phyloP scores from a whole-genome alignment of 1,140 invertebrate species.

The Lordiphosa clarofinis region DNA sequence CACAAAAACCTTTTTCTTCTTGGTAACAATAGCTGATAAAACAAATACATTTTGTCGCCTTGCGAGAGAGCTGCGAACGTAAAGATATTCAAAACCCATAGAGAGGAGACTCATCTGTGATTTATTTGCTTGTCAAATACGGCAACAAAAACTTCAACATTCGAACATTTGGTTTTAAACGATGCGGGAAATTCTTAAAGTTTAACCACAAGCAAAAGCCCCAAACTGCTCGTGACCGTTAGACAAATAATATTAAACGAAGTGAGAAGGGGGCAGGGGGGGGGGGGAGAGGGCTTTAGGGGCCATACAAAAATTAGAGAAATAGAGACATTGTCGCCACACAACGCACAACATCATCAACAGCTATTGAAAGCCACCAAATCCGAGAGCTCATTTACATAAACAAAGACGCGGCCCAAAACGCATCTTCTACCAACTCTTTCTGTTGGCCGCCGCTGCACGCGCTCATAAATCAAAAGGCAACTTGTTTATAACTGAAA shows the following conservation, averaged over 20 bases:
- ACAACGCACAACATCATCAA: slow-evolving; percentile 66
- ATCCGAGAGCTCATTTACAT: slow-evolving; percentile 36
- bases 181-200: slow-evolving; percentile 71
- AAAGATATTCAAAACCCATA: slow-evolving; percentile 63
- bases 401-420: slow-evolving; percentile 18
- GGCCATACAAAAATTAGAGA: slow-evolving; percentile 57
- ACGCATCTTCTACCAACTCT: slow-evolving; percentile 3
- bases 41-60: slow-evolving; percentile 75
- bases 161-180: slow-evolving; percentile 66
- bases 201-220: slow-evolving; percentile 50
- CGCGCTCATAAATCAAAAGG: slow-evolving; percentile 50
- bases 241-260: slow-evolving; percentile 72
- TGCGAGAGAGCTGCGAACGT: slow-evolving; percentile 48
- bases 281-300: slow-evolving; percentile 25
- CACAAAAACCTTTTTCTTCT: slow-evolving; percentile 45
- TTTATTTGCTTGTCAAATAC: slow-evolving; percentile 69
- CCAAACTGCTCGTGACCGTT: slow-evolving; percentile 70
- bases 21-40: slow-evolving; percentile 72
- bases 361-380: slow-evolving; percentile 64
- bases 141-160: slow-evolving; percentile 54
- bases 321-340: slow-evolving; percentile 73
- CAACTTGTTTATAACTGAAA: slow-evolving; percentile 77
- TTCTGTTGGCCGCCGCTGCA: slow-evolving; percentile 18
- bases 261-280: neutral
- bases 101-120: slow-evolving; percentile 37